These are phyloP conservation scores for Hemithea aestivaria DNA, from an alignment of 2,888 invertebrate genomes.

Conservation along the genomic window DNA sequence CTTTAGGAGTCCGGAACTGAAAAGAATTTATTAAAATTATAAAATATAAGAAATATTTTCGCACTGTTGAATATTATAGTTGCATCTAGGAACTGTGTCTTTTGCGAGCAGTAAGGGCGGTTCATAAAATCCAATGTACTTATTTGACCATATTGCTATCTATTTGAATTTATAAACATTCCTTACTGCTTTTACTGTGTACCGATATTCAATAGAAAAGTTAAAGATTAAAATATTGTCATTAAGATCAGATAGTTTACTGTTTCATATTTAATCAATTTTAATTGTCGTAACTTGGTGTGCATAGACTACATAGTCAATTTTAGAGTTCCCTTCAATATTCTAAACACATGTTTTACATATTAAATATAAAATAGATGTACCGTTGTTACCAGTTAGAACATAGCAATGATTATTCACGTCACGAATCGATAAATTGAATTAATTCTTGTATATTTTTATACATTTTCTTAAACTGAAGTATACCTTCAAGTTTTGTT, in stretches of 20 bases:
- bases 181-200: conserved; percentile 15
- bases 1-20: conserved; percentile 77
- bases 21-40: conserved; percentile 75
- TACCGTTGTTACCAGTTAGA: conserved; percentile 69
- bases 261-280: conserved; percentile 6
- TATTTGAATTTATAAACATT: not conserved
- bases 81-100: conserved; percentile 17
- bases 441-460: conserved; percentile 37
- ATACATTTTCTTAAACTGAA: conserved; percentile 16
- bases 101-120: conserved; percentile 13
- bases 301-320: conserved; percentile 24
- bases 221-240: conserved; percentile 7
- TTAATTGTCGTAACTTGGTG: conserved; percentile 17
- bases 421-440: conserved; percentile 38
- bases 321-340: conserved; percentile 9
- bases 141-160: not conserved
- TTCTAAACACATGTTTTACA: not conserved
- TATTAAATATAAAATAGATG: conserved; percentile 29
- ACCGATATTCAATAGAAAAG: conserved; percentile 18
- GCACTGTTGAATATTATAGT: conserved; percentile 69
- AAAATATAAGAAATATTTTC: conserved; percentile 75
- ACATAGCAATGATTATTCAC: conserved; percentile 20
- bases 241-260: conserved; percentile 1
- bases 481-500: conserved; percentile 10
- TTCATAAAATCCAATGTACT: conserved; percentile 1